These are phyloP conservation scores for Martes martes DNA, from an alignment of 2,113 vertebrate species.

Conservation along the genomic window DNA sequence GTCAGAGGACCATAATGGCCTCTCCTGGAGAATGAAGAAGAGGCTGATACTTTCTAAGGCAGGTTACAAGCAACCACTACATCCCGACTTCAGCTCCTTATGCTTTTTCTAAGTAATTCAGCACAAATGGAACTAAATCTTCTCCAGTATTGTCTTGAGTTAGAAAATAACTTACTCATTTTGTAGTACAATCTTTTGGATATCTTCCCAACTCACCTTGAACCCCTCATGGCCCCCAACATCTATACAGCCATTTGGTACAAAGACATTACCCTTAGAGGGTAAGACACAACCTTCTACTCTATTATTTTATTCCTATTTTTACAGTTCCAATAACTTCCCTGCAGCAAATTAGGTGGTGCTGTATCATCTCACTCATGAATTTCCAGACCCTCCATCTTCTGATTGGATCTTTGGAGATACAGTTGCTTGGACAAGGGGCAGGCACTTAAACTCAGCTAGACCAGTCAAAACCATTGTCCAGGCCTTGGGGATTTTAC, in stretches of 20 bases:
- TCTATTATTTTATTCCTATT: background rate
- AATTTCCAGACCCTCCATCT: background rate
- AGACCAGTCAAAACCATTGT: background rate
- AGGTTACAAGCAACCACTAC: background rate
- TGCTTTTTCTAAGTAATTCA: background rate
- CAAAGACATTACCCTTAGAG: background rate
- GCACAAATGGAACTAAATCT: background rate
- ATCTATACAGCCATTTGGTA: background rate
- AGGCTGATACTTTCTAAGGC: background rate
- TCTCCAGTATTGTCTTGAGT: background rate
- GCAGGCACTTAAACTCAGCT: background rate
- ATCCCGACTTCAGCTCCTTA: background rate
- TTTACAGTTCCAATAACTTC: background rate
- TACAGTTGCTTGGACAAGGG: background rate
- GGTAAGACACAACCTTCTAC: background rate
- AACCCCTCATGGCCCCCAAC: background rate
- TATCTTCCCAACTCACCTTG: background rate
- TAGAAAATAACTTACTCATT: background rate
- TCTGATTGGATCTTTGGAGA: background rate
- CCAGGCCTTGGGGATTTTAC: background rate
- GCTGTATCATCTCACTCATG: background rate
- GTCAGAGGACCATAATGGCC: background rate
- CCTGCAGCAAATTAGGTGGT: background rate
- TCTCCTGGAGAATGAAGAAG: background rate
- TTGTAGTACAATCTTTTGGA: background rate